Evolutionary conservation across 2,113 vertebrate species (phyloP).

Genomic region (Thalassarche chlororhynchos): DNA sequence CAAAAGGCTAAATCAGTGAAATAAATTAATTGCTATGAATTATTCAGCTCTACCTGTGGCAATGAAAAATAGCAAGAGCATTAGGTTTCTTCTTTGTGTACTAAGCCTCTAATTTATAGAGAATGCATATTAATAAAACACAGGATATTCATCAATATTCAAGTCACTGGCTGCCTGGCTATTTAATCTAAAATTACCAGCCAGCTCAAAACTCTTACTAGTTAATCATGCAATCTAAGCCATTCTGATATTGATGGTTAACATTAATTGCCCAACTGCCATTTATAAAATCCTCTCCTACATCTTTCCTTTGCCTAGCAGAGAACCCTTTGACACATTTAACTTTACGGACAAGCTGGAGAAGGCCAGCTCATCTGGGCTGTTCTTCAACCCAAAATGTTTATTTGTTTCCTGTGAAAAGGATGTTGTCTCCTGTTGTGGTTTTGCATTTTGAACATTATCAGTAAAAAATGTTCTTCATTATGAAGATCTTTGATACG

Average conservation of each 20-base stretch:
- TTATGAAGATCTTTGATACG: background rate
- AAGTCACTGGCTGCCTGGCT: constrained; percentile 62
- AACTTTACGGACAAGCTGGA: background rate
- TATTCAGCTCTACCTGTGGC: constrained; percentile 70
- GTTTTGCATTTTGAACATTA: background rate
- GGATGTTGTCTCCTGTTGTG: background rate
- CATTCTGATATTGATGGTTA: constrained; percentile 65
- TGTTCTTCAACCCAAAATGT: background rate
- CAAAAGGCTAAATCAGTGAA: constrained; percentile 66
- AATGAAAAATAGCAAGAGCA: constrained; percentile 69
- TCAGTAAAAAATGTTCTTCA: background rate
- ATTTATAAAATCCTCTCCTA: constrained; percentile 42
- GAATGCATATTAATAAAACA: constrained; percentile 72
- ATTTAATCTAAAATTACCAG: constrained; percentile 73
- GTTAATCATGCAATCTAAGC: constrained; percentile 71
- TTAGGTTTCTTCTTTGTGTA: constrained; percentile 70
- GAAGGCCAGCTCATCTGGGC: background rate
- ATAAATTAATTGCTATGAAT: constrained; percentile 71
- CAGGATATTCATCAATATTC: constrained; percentile 69
- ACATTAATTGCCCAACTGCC: constrained; percentile 62
- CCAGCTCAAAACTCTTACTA: constrained; percentile 67
- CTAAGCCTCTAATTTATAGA: constrained; percentile 69
- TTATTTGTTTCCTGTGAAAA: background rate
- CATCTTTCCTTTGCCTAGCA: background rate
- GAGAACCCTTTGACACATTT: background rate